phyloP scores from a whole-genome alignment of 2,888 invertebrate genomes.

The Cheilosia variabilis region DNA sequence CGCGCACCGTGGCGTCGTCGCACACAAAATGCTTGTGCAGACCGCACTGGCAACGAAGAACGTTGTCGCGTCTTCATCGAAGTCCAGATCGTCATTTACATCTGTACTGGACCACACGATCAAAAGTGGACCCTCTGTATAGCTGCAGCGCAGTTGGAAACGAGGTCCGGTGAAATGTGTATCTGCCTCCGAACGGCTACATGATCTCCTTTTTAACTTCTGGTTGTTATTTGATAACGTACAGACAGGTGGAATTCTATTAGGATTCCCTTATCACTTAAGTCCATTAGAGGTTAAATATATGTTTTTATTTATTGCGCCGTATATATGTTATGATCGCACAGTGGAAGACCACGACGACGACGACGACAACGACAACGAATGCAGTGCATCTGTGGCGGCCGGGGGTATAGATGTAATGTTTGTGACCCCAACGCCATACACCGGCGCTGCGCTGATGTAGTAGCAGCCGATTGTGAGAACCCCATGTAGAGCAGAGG shows the following conservation, averaged over 20 bases:
- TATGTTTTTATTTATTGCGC: constrained; percentile 73
- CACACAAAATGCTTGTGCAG: constrained; percentile 16
- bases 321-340: constrained; percentile 55
- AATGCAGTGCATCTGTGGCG: background rate
- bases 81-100: constrained; percentile 70
- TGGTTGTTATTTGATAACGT: constrained; percentile 77
- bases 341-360: constrained; percentile 27
- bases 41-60: background rate
- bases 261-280: constrained; percentile 76
- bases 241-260: constrained; percentile 76
- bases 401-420: background rate
- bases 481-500: constrained; percentile 71
- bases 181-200: constrained; percentile 69
- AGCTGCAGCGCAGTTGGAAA: constrained; percentile 1
- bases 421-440: constrained; percentile 42
- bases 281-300: constrained; percentile 78
- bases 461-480: constrained; percentile 73
- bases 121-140: constrained; percentile 36
- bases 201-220: constrained; percentile 77
- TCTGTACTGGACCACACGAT: constrained; percentile 70
- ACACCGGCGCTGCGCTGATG: constrained; percentile 27
- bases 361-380: constrained; percentile 8
- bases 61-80: constrained; percentile 69
- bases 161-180: constrained; percentile 41
- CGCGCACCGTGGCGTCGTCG: constrained; percentile 19